phyloP scores from a whole-genome alignment of 1,140 invertebrate species.

The Heliconius nattereri region DNA sequence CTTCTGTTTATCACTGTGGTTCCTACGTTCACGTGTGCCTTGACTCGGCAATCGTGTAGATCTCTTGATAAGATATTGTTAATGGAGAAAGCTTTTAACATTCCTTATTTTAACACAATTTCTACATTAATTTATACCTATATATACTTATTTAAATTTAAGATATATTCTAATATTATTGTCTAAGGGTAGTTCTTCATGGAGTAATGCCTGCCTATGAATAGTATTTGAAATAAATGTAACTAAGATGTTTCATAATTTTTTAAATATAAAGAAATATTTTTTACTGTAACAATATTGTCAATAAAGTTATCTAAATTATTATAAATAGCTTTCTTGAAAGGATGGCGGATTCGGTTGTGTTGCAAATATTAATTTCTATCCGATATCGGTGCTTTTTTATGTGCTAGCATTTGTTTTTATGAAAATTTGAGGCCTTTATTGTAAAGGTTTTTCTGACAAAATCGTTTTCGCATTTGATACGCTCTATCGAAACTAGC shows the following conservation, averaged over 20 bases:
- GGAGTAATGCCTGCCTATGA: no score
- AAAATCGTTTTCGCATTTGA: not conserved
- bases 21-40: not conserved
- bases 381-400: no score
- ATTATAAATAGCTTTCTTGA: no score
- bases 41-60: constrained; percentile 1
- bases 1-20: not conserved
- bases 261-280: no score
- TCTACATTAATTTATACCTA: not conserved
- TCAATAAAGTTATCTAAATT: no score
- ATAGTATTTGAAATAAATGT: no score
- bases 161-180: not conserved
- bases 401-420: no score
- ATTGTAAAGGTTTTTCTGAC: not conserved
- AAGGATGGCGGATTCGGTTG: no score
- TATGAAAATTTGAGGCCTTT: no score
- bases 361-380: no score
- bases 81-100: constrained; percentile 12
- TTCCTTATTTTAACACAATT: not conserved
- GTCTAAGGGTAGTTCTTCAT: not conserved
- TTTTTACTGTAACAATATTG: no score
- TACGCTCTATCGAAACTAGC: not conserved
- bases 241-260: no score
- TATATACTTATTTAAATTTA: not conserved
- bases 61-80: constrained; percentile 17